Conservation (phyloP, 2,797 vertebrate species). For the Phataginus tetradactyla region DNA sequence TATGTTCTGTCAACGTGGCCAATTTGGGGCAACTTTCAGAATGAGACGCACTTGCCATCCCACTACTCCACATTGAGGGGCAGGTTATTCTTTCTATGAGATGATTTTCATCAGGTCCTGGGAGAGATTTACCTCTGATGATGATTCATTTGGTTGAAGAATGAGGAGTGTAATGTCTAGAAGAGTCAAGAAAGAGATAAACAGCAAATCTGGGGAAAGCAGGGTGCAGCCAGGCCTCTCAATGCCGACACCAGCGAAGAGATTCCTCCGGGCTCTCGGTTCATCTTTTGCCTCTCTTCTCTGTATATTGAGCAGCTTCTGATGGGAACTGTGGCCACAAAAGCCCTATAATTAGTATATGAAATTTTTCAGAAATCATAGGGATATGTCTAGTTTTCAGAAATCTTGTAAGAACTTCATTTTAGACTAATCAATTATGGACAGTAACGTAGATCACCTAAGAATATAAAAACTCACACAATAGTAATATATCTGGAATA, state of each 20-base stretch:
- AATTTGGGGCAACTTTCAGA: background rate
- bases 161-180: background rate
- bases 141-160: background rate
- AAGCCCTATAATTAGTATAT: background rate
- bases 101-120: background rate
- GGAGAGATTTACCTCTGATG: background rate
- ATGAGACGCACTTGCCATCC: background rate
- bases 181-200: background rate
- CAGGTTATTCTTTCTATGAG: background rate
- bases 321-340: background rate
- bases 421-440: background rate
- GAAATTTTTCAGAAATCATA: background rate
- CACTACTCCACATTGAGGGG: background rate
- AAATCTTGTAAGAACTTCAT: background rate
- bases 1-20: background rate
- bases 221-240: fast-evolving
- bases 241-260: background rate
- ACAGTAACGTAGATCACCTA: background rate
- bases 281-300: background rate
- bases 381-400: background rate
- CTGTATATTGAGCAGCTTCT: background rate
- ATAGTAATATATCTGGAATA: background rate
- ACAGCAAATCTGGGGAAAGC: background rate
- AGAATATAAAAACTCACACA: background rate
- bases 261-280: background rate